These are phyloP conservation scores for Blastobasis adustella DNA, from an alignment of 2,888 invertebrate genomes.

Conservation along the genomic window DNA sequence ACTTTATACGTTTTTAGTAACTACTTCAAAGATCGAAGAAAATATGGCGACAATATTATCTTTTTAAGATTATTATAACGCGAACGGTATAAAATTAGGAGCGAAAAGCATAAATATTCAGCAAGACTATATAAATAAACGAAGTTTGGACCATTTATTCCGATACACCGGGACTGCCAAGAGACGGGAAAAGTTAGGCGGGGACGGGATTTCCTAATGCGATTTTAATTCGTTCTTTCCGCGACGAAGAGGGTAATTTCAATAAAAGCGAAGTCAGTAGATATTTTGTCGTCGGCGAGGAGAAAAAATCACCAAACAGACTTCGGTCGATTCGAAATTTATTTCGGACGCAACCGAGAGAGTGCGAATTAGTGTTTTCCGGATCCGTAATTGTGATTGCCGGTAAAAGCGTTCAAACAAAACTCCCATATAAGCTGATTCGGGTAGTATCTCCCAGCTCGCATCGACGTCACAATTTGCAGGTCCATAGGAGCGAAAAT, in stretches of 20 bases:
- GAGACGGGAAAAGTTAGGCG: constrained; percentile 69
- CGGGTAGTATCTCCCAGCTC: no score
- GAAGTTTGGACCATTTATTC: constrained; percentile 71
- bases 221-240: constrained; percentile 71
- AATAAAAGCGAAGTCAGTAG: constrained; percentile 59
- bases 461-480: no score
- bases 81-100: constrained; percentile 47
- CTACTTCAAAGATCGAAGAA: background rate
- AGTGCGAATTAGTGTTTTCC: no score
- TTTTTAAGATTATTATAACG: background rate
- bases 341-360: no score
- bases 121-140: constrained; percentile 68
- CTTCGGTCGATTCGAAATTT: no score
- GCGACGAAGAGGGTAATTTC: constrained; percentile 65
- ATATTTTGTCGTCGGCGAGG: constrained; percentile 40
- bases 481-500: no score
- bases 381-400: no score
- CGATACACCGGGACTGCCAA: constrained; percentile 66
- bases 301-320: constrained; percentile 2
- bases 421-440: no score
- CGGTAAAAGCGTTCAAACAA: no score
- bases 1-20: background rate
- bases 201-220: constrained; percentile 72
- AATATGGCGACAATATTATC: background rate
- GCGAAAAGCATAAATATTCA: constrained; percentile 68